Base-by-base conservation (phyloP, 2,113 vertebrate species). In the Turdus rufiventris region DNA sequence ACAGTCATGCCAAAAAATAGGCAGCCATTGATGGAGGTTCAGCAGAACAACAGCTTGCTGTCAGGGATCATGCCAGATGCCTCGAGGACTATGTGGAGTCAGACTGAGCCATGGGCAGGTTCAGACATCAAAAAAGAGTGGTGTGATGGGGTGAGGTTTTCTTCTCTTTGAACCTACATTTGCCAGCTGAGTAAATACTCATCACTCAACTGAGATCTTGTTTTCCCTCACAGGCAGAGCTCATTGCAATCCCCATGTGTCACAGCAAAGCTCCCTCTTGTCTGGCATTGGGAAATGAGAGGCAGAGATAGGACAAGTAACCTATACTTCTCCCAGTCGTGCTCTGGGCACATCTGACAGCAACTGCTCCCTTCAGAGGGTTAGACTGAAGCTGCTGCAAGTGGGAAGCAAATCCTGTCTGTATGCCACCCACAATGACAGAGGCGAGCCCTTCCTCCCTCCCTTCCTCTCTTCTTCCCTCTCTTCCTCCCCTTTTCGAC, bases 51-150 rank as follows among this genome's bases (percentile, higher is more conserved):
- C 26, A 85, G 14, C 45, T 78, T 63, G 61, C 40, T 89, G 19
- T 70, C 18, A 40, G 28, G 29, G 75, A n/a, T 4, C 10, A 6
- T 45, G 72, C 31, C 10, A n/a, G 21, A 47, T 53, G 63, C 68
- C 65, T 65, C 0, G 0, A 72, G 45, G 61, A 34, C 19, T 67
- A 3, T 0, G 12, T 17, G 60, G 29, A 53, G 11, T 21, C 42
- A 23, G 40, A n/a, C 36, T 81, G 71, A 88, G 62, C 20, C 5
- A 10, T 1, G 1, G 28, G 21, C 28, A 62, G 11, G 40, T 38
- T 72, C 53, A 76, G 71, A 29, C 20, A 14, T n/a, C 20, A 53
- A 70, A 34, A 21, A 12, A 24, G 14, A 57, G 13, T 25, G 7
- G 1, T 18, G 23, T 65, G 62, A 29, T 43, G 53, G 20, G 14